Percentiles rank a stretch among this genome's conserved stretches.
phyloP scores from a whole-genome alignment of 2,888 invertebrate species.

The Trachelus iudaicus region DNA sequence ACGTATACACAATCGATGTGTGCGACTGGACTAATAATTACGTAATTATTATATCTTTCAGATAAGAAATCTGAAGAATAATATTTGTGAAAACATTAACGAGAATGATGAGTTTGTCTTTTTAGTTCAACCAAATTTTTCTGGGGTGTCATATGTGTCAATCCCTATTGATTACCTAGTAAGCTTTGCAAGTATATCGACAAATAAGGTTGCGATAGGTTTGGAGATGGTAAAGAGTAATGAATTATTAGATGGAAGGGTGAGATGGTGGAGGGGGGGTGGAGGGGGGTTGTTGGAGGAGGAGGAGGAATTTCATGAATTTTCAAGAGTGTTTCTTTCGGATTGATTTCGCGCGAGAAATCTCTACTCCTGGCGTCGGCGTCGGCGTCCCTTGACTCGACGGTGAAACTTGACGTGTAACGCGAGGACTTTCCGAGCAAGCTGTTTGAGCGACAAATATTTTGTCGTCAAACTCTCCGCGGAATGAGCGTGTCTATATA shows the following conservation, averaged over 20 bases:
- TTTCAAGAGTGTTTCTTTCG: neutral
- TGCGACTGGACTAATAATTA: neutral
- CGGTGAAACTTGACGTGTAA: neutral
- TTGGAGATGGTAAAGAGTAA: neutral
- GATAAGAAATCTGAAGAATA: neutral
- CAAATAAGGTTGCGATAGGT: neutral
- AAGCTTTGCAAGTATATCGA: neutral
- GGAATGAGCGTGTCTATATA: slow-evolving; percentile 64
- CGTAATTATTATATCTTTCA: neutral
- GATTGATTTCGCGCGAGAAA: neutral
- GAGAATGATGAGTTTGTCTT: neutral
- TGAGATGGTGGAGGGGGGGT: too few relatives aligned
- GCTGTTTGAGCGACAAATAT: slow-evolving; percentile 66
- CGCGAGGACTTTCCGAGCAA: slow-evolving; percentile 48
- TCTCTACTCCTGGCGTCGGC: neutral
- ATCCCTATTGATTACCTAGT: neutral
- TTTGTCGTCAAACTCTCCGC: slow-evolving; percentile 65
- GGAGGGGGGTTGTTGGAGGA: too few relatives aligned
- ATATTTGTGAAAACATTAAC: neutral
- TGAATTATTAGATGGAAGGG: neutral
- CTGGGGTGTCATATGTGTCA: neutral
- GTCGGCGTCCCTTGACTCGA: neutral
- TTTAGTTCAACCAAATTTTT: neutral
- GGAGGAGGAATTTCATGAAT: neutral
- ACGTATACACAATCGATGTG: neutral